Evolutionary conservation across 2,797 vertebrate genomes (phyloP), one percentile per base, ranked within the genome.

Genomic region (Lerista edwardsae): DNA sequence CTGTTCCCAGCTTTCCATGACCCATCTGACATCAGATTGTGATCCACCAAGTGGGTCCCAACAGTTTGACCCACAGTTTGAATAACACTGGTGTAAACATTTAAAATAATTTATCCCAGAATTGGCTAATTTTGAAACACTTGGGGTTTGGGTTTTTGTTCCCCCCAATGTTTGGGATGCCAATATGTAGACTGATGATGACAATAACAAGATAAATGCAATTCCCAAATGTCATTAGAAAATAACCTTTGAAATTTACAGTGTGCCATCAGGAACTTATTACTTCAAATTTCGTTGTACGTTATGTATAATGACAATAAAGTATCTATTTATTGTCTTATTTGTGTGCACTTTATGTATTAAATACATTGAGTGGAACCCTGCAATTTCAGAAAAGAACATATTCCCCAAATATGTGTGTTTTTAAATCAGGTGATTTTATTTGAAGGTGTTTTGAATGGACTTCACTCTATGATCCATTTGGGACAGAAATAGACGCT

Each of bases 401-500:
- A 80, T 21, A 8, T 9, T 79, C 21, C 29, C 3, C 9, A 29
- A 61, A 51, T 3, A 44, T 25, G 2, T 74, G 19, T 19, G 36
- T 62, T 77, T 62, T 77, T 59, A 27, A 57, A 71, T 64, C 0
- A 23, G 3, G 6, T 12, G 21, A 11, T 14, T 84, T n/a, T 59
- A 29, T 10, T 15, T 25, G 23, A 80, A 62, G 62, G 27, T 15
- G 0, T 9, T 75, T 21, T 0, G 17, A 11, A 2, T 27, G 62
- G 74, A 2, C 1, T 29, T 21, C 44, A 51, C 31, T 68, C 47
- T 81, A 44, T 0, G 11, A 36, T 4, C 14, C 3, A 2, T 1
- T 0, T 17, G 7, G n/a, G 44, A 29, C 15, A 61, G n/a, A 34
- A 69, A 64, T 27, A 17, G 0, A 1, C 59, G 1, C 23, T 14